A percentile compares a stretch with the other conserved stretches of the same genome.
Conservation (phyloP, 2,797 vertebrate species). For the Dipus sagitta region DNA sequence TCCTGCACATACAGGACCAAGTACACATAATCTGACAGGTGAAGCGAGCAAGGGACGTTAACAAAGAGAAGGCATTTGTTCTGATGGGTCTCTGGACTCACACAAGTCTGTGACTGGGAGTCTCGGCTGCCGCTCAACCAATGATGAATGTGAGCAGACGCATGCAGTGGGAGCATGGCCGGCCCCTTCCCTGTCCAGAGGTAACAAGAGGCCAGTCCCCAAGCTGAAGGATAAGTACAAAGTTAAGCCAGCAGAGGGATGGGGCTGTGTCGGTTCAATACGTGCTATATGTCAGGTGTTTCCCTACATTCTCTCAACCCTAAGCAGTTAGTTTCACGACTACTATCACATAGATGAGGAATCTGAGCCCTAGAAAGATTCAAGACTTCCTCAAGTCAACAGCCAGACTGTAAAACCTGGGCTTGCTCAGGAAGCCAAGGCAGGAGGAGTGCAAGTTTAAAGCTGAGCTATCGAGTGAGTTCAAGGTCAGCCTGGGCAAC, state of each 20-base stretch:
- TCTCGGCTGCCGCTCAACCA: not conserved
- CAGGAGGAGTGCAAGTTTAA: not conserved
- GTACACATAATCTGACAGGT: not conserved
- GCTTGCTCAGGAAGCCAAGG: not conserved
- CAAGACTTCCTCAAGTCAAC: not conserved
- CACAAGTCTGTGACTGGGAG: not conserved
- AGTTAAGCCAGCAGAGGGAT: not conserved
- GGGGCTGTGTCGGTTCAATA: not conserved
- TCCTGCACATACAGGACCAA: not conserved
- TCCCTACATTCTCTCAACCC: not conserved
- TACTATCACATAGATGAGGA: slow-evolving; percentile 26
- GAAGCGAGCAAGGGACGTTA: not conserved
- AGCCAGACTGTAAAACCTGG: not conserved
- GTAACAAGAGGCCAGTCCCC: not conserved
- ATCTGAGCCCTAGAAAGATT: not conserved
- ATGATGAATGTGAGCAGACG: not conserved
- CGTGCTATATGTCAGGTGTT: not conserved
- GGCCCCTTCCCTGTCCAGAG: not conserved
- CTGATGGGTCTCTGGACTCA: slow-evolving; percentile 12
- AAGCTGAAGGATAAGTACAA: not conserved
- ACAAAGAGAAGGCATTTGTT: not conserved
- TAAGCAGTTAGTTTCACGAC: not conserved
- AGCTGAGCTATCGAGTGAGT: too few relatives aligned
- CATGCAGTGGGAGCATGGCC: not conserved
- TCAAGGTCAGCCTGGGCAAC: not conserved